Evolutionary conservation across 2,888 invertebrate genomes (phyloP).

Genomic region (Rutpela maculata): DNA sequence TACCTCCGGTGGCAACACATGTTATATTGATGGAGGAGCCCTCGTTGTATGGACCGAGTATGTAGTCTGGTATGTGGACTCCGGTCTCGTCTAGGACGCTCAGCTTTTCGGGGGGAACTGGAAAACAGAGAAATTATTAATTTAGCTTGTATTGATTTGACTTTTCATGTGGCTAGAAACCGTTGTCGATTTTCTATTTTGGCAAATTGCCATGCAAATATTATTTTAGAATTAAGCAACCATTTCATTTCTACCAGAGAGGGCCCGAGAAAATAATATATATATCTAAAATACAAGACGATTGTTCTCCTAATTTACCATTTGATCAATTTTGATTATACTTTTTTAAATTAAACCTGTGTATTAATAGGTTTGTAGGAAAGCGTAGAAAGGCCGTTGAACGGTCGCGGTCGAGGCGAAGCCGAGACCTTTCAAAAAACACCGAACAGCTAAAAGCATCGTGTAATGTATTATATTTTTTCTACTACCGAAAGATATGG

Average conservation of each 20-base stretch:
- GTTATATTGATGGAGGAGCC: constrained; percentile 88
- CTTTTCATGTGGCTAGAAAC: neutral
- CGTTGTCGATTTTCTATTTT: constrained; percentile 3
- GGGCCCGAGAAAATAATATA: too few relatives aligned
- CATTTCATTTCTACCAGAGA: neutral
- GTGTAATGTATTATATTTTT: too few relatives aligned
- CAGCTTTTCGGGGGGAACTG: constrained; percentile 89
- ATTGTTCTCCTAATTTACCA: too few relatives aligned
- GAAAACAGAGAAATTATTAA: constrained; percentile 42
- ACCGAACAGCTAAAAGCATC: too few relatives aligned
- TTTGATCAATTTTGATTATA: too few relatives aligned
- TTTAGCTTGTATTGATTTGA: constrained; percentile 3
- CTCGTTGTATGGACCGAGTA: constrained; percentile 90
- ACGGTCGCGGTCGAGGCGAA: too few relatives aligned
- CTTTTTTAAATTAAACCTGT: too few relatives aligned
- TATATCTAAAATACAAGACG: too few relatives aligned
- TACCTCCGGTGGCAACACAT: constrained; percentile 91
- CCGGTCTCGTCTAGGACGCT: constrained; percentile 88
- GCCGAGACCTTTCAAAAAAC: too few relatives aligned
- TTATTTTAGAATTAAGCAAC: neutral
- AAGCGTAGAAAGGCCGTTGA: too few relatives aligned
- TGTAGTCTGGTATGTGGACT: constrained; percentile 83
- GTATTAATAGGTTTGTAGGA: too few relatives aligned
- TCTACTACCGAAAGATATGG: too few relatives aligned
- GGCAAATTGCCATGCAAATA: constrained; percentile 6